phyloP scores from a whole-genome alignment of 2,797 vertebrate species.

The Octomys mimax region DNA sequence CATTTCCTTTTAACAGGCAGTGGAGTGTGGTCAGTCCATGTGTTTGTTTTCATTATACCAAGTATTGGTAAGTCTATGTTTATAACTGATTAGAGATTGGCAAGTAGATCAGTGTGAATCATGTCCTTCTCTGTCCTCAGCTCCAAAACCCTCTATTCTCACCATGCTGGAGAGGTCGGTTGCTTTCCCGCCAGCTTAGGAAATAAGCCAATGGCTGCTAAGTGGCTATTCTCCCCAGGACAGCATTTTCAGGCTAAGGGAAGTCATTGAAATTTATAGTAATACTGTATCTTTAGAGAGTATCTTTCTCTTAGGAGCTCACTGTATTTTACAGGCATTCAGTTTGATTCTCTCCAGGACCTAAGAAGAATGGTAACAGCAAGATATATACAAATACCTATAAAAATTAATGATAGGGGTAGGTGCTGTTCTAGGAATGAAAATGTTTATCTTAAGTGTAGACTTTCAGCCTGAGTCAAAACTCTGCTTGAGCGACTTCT shows the following conservation, averaged over 20 bases:
- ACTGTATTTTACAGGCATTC: slow-evolving; percentile 73
- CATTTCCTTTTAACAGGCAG: background rate
- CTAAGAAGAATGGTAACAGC: slow-evolving; percentile 37
- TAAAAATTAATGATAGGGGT: slow-evolving; percentile 70
- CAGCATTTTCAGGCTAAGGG: slow-evolving; percentile 59
- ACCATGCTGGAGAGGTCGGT: background rate
- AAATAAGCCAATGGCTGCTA: slow-evolving; percentile 72
- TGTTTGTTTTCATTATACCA: background rate
- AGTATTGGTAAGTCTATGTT: background rate
- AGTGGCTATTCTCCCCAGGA: slow-evolving; percentile 75
- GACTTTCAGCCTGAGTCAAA: slow-evolving; percentile 48
- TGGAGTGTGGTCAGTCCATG: background rate
- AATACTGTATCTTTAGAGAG: slow-evolving; percentile 75
- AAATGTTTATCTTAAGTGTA: slow-evolving; percentile 45
- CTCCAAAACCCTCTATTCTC: background rate
- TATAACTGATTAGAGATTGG: slow-evolving; percentile 1
- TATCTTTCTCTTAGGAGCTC: slow-evolving; percentile 79
- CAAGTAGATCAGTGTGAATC: slow-evolving; percentile 15
- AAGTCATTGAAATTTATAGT: slow-evolving; percentile 76
- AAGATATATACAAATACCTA: slow-evolving; percentile 70
- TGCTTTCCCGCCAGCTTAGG: slow-evolving; percentile 49
- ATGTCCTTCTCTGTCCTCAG: slow-evolving; percentile 18
- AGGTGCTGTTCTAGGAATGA: slow-evolving; percentile 56
- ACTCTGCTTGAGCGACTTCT: background rate
- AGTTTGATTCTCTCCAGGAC: slow-evolving; percentile 69